phyloP scores from a whole-genome alignment of 1,140 invertebrate genomes.

The Aricia agestis region DNA sequence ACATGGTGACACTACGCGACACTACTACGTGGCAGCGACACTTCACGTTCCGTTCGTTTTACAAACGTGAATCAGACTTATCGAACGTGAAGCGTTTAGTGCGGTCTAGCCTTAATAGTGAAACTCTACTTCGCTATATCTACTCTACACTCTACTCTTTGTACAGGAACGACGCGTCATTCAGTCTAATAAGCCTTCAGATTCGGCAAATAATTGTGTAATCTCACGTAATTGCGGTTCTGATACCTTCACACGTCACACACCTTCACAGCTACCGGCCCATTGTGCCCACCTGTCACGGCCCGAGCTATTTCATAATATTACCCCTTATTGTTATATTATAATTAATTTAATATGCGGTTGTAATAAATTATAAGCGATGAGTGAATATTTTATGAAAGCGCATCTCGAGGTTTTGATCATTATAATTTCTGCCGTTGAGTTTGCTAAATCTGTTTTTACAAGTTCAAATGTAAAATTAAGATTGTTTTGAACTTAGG shows the following conservation, averaged over 20 bases:
- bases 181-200: conserved; percentile 53
- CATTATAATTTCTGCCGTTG: no score
- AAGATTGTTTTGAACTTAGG: no score
- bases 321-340: conserved; percentile 25
- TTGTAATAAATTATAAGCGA: conserved; percentile 2
- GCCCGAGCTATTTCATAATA: conserved; percentile 31
- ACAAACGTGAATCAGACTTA: no score
- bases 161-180: conserved; percentile 47
- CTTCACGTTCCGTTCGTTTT: no score
- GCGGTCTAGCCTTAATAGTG: no score
- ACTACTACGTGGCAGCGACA: no score
- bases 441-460: no score
- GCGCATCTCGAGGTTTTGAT: neutral
- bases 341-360: conserved; percentile 26
- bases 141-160: conserved; percentile 29
- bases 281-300: conserved; percentile 31
- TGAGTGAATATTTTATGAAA: conserved; percentile 11
- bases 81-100: no score
- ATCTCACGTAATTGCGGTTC: conserved; percentile 44
- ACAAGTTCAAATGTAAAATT: no score
- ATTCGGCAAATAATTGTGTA: conserved; percentile 43
- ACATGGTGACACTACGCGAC: no score
- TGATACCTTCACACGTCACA: conserved; percentile 32
- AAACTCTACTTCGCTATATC: neutral
- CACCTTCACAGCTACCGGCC: conserved; percentile 12